Conservation (phyloP, 1,140 invertebrate species). For the Pogonognathellus flavescens region DNA sequence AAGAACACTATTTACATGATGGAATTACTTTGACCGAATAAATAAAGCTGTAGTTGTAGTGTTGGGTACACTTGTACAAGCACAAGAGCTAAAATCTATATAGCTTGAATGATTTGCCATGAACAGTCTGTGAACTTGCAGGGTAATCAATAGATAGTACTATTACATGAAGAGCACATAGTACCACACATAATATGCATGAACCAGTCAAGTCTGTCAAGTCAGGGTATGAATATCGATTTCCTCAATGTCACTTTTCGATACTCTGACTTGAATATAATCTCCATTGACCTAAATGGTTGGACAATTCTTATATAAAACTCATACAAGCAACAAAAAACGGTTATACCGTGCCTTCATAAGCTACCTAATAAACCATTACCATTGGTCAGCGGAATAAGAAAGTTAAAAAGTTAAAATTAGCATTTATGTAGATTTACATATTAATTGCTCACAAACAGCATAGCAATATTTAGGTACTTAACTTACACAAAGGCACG, state of each 20-base stretch:
- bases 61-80: too few relatives aligned
- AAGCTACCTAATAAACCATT: slow-evolving; percentile 1
- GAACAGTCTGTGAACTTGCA: slow-evolving; percentile 16
- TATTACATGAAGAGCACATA: too few relatives aligned
- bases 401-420: too few relatives aligned
- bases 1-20: too few relatives aligned
- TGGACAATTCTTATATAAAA: neutral
- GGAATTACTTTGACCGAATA: too few relatives aligned
- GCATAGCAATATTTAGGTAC: too few relatives aligned
- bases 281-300: neutral
- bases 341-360: neutral
- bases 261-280: slow-evolving; percentile 9
- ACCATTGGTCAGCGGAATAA: too few relatives aligned
- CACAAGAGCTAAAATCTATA: too few relatives aligned
- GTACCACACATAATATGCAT: neutral
- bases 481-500: too few relatives aligned
- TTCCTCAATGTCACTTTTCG: slow-evolving; percentile 17
- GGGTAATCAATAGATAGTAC: slow-evolving; percentile 16
- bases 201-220: neutral
- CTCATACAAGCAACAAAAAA: neutral
- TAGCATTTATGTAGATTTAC: too few relatives aligned
- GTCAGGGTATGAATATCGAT: slow-evolving; percentile 12
- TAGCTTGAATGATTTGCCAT: neutral
- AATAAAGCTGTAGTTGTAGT: too few relatives aligned
- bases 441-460: too few relatives aligned